Evolutionary conservation across 2,888 invertebrate species (phyloP).

Genomic region (Hemistola chrysoprasaria): DNA sequence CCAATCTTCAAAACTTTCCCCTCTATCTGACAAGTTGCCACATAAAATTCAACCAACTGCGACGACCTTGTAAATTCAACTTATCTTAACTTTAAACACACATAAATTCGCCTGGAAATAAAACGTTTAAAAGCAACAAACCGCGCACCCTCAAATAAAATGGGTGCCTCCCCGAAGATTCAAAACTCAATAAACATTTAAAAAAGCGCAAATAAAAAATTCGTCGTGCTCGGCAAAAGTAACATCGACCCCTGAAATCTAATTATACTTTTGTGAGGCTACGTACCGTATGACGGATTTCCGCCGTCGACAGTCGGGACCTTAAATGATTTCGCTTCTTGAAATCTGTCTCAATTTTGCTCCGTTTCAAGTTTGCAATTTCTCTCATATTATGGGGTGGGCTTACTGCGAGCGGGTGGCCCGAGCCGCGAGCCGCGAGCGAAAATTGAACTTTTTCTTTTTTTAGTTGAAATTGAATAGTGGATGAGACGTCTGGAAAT

Average conservation of each 20-base stretch:
- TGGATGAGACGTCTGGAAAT: slow-evolving; percentile 10
- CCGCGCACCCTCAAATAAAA: slow-evolving; percentile 18
- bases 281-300: slow-evolving; percentile 54
- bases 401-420: slow-evolving; percentile 14
- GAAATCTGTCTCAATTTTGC: slow-evolving; percentile 63
- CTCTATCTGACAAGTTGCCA: neutral
- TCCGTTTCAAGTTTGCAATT: slow-evolving; percentile 55
- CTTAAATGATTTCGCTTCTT: slow-evolving; percentile 60
- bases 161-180: slow-evolving; percentile 15
- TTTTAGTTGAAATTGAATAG: slow-evolving; percentile 12
- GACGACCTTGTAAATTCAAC: neutral
- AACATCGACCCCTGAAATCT: slow-evolving; percentile 40
- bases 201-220: slow-evolving; percentile 27
- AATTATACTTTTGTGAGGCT: slow-evolving; percentile 43
- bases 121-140: slow-evolving; percentile 5
- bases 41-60: neutral
- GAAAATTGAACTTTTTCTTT: slow-evolving; percentile 23
- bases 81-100: slow-evolving; percentile 1
- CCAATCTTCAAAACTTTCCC: neutral
- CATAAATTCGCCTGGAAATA: neutral
- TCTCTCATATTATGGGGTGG: slow-evolving; percentile 47
- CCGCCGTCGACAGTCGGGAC: slow-evolving; percentile 43
- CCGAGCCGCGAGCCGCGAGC: slow-evolving; percentile 9
- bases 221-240: slow-evolving; percentile 31
- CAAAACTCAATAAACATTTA: slow-evolving; percentile 26